These are phyloP conservation scores for Pomatorhinus ruficollis DNA, from an alignment of 2,113 vertebrate species.

Conservation along the genomic window DNA sequence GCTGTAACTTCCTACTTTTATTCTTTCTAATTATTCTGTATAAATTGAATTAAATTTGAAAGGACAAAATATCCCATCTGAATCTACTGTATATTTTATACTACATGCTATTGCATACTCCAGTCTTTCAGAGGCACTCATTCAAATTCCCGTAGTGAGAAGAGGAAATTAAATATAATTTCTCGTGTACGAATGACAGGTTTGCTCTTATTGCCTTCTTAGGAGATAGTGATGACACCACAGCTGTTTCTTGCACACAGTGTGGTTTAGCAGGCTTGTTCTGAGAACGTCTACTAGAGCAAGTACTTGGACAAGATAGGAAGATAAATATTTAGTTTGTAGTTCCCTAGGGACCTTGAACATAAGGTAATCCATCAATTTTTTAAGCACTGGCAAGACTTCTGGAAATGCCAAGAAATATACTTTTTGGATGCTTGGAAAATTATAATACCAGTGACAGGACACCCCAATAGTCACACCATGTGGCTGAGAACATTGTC, in stretches of 20 bases:
- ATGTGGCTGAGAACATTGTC: neutral
- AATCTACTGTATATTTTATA: neutral
- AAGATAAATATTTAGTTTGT: constrained; percentile 6
- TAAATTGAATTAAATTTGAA: neutral
- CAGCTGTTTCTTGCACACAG: neutral
- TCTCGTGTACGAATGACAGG: neutral
- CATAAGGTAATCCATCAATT: neutral
- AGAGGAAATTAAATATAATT: constrained; percentile 1
- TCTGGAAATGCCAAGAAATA: neutral
- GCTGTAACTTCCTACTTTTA: neutral
- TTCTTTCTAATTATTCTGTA: neutral
- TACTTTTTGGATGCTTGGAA: neutral
- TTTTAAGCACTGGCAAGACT: neutral
- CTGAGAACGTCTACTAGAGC: neutral
- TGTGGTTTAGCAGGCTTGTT: neutral
- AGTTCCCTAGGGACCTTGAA: neutral
- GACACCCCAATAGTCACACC: too few relatives aligned
- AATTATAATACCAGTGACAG: neutral
- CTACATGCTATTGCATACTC: neutral
- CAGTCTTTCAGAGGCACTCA: neutral
- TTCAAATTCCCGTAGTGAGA: neutral
- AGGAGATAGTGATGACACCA: neutral
- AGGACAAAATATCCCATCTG: neutral
- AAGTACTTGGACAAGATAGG: neutral
- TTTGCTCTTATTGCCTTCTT: neutral